phyloP scores from a whole-genome alignment of 1,140 invertebrate genomes.

The Uloborus diversus region DNA sequence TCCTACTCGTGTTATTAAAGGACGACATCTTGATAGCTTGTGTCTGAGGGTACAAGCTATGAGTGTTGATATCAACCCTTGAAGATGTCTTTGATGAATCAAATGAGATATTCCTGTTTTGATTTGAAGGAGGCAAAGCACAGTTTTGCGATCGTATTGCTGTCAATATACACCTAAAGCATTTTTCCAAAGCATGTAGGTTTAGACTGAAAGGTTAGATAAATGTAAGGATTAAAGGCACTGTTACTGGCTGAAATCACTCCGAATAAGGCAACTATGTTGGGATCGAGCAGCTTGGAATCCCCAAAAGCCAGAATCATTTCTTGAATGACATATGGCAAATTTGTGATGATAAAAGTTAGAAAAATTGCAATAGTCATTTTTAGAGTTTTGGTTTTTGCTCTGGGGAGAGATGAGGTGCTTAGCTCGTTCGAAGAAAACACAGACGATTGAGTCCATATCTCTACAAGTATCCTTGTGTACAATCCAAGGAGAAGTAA shows the following conservation, averaged over 20 bases:
- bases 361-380: slow-evolving; percentile 66
- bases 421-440: slow-evolving; percentile 33
- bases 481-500: slow-evolving; percentile 26
- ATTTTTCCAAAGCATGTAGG: not conserved
- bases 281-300: not conserved
- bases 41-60: not conserved
- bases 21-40: not conserved
- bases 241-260: slow-evolving; percentile 57
- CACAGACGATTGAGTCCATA: slow-evolving; percentile 37
- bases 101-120: not conserved
- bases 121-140: not conserved
- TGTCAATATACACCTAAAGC: not conserved
- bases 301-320: slow-evolving; percentile 58
- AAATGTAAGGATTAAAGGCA: slow-evolving; percentile 57
- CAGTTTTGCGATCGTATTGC: not conserved
- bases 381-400: slow-evolving; percentile 66
- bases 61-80: not conserved
- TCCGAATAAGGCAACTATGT: slow-evolving; percentile 23
- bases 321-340: slow-evolving; percentile 66
- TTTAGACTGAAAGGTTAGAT: slow-evolving; percentile 45
- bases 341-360: slow-evolving; percentile 63
- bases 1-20: not conserved
- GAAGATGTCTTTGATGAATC: slow-evolving; percentile 11
- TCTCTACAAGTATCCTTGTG: slow-evolving; percentile 24
- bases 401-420: slow-evolving; percentile 62